Evolutionary conservation across 2,888 invertebrate species (phyloP), one percentile per base, ranked within the genome.

Genomic region (Eupithecia exiguata): DNA sequence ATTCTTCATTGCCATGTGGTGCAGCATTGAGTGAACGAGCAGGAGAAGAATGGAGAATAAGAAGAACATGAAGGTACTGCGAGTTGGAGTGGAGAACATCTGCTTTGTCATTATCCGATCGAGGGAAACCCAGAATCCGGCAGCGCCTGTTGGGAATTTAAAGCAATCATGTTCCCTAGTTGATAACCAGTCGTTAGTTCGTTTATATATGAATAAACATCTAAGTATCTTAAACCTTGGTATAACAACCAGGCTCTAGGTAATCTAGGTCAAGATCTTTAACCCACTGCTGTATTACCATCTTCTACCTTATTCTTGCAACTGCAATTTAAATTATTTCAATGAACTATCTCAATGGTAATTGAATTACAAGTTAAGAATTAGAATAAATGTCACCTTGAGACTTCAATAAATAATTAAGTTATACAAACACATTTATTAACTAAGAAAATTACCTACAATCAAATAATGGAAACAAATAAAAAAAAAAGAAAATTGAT

Each of bases 21-120:
- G 98, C 79, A 98, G 92, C 80, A 96, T 94, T 81, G 97, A 97
- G 84, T 98, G 98, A 40, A 96, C 93, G 35, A 96, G 94, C 30
- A 98, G 96, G 40, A 97, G 96, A 61, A 96, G 91, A 71, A 97
- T 97, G 62, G 98, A 98, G 72, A 97, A 95, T 58, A 96, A 94
- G 91, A 98, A 98, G 93, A 98, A 98, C 89, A 97, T 96, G 77
- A 97, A 96, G 0, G 98, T 98, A 86, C 98, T 98, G 53, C 96
- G 95, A 58, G 96, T 95, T 71, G 98, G 96, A 84, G 97, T 97
- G 96, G 94, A 74, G 98, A 95, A 63, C 97, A 90, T 38, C 76
- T 97, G 95, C 88, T 98, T 98, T 0, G 98, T 98, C 68, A 97
- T 87, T 75, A 98, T 97, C 36, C 98, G 95, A 87, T 98, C 98